Evolutionary conservation across 2,113 vertebrate genomes (phyloP).

Genomic region (Albula glossodonta): DNA sequence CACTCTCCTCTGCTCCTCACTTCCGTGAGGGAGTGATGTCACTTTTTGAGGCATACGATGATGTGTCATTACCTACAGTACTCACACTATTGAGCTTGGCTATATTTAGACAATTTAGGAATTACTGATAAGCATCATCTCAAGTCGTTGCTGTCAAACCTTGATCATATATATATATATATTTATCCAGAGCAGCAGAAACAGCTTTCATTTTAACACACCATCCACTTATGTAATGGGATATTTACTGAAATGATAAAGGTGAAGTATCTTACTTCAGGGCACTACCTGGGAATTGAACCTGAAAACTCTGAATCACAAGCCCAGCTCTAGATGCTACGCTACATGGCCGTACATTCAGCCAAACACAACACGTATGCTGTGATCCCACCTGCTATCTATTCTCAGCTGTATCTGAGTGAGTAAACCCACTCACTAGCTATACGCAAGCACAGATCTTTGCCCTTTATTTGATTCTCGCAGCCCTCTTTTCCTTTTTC

Average conservation of each 20-base stretch:
- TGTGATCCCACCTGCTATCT: neutral
- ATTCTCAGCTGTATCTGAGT: neutral
- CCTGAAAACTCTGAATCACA: too few species aligned
- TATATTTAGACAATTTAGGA: neutral
- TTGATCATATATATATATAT: neutral
- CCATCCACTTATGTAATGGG: too few species aligned
- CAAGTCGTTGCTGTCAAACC: neutral
- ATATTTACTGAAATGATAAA: too few species aligned
- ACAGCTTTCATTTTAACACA: too few species aligned
- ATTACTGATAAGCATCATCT: neutral
- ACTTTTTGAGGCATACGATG: neutral
- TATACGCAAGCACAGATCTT: neutral
- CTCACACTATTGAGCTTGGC: neutral
- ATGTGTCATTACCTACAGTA: too few species aligned
- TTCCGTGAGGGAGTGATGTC: neutral
- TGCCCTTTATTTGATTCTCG: neutral
- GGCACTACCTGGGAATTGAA: too few species aligned
- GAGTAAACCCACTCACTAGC: neutral
- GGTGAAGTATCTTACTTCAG: too few species aligned
- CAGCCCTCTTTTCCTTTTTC: neutral
- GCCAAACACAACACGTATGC: neutral
- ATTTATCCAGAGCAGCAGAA: neutral
- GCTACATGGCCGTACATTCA: neutral
- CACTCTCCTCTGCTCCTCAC: neutral
- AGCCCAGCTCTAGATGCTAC: neutral